A percentile compares a stretch with the other conserved stretches of the same genome.
Conservation (phyloP, 2,797 vertebrate species). For the Hemibagrus guttatus region DNA sequence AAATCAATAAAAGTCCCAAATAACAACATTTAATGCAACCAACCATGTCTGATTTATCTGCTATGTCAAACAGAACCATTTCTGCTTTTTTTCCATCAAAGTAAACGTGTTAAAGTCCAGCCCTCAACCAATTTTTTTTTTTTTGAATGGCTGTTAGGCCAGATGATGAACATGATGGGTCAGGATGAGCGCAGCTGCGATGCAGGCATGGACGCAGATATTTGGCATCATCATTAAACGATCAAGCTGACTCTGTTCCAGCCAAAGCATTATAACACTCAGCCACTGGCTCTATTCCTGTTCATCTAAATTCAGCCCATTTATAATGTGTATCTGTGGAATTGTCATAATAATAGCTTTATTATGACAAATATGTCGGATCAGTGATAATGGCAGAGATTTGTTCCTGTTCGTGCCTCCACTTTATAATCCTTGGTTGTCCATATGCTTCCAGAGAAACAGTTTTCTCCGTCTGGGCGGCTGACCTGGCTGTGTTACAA, state of each 20-base stretch:
- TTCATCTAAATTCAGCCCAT: slow-evolving; percentile 2
- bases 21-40: neutral
- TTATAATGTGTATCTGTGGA: slow-evolving; percentile 6
- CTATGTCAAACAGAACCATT: neutral
- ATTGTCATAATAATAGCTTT: slow-evolving; percentile 8
- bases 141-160: neutral
- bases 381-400: slow-evolving; percentile 7
- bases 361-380: slow-evolving; percentile 11
- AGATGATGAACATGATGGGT: slow-evolving; percentile 15
- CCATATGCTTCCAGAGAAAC: neutral
- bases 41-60: neutral
- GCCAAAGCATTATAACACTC: neutral
- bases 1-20: neutral
- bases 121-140: neutral
- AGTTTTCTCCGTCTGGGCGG: neutral
- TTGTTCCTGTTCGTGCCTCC: neutral
- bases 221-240: slow-evolving; percentile 15
- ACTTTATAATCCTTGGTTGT: neutral
- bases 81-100: neutral
- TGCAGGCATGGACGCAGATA: neutral
- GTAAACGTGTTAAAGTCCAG: neutral
- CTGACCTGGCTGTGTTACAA: neutral
- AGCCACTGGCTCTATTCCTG: slow-evolving; percentile 5
- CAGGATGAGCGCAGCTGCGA: slow-evolving; percentile 24
- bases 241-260: slow-evolving; percentile 15